Evolutionary conservation across 2,797 vertebrate species (phyloP).

Genomic region (Coendou prehensilis): DNA sequence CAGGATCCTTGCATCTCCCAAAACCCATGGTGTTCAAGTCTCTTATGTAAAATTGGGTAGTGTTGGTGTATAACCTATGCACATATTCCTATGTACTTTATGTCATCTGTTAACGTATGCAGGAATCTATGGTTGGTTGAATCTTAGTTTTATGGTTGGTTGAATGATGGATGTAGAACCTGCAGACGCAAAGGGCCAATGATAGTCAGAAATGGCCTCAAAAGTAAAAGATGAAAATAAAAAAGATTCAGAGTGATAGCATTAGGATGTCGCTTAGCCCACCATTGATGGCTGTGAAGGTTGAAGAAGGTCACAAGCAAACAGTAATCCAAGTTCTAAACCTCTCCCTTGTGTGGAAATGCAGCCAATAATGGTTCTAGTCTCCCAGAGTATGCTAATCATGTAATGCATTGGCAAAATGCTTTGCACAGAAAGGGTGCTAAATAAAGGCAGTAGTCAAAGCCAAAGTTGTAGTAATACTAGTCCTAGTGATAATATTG

Average conservation of each 20-base stretch:
- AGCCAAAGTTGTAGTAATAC: background rate
- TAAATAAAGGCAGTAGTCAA: background rate
- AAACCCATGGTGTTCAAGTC: background rate
- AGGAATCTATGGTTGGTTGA: background rate
- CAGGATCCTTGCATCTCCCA: background rate
- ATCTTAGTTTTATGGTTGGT: background rate
- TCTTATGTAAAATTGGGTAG: background rate
- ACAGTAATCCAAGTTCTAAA: background rate
- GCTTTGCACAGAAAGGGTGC: background rate
- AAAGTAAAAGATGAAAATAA: background rate
- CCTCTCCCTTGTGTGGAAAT: background rate
- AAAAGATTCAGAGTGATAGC: background rate
- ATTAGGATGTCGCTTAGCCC: background rate
- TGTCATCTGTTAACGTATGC: background rate
- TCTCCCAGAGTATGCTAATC: background rate
- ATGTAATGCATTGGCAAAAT: background rate
- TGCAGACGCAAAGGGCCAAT: background rate
- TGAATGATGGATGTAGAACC: background rate
- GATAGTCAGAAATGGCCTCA: background rate
- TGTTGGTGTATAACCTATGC: background rate
- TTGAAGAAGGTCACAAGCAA: background rate
- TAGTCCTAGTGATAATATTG: no score
- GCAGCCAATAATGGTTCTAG: background rate
- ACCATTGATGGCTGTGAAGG: background rate
- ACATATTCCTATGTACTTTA: background rate